Base-by-base conservation (phyloP, 2,113 vertebrate genomes). In the Anarrhichthys ocellatus region DNA sequence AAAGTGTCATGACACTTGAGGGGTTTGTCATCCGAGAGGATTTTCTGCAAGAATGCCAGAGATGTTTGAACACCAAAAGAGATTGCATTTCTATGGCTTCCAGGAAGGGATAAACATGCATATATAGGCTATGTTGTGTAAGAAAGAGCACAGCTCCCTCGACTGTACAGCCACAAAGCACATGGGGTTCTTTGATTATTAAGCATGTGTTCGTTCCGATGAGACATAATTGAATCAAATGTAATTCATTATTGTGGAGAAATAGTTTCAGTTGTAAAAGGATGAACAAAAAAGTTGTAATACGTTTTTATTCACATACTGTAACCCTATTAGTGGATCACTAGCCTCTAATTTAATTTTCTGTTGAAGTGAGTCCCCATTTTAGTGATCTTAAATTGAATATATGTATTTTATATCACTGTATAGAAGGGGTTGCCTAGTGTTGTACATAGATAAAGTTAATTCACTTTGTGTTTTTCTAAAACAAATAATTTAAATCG, bases 1-100 rank as follows among this genome's bases (percentile, higher is more conserved):
- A 63, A 76, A 34, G 8, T 15, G 59, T 73, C 56, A 7, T 38
- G 22, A 36, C 38, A 52, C n/a, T 80, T 62, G 34, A 66, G 5
- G 24, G 71, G 32, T 44, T 74, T 82, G 64, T 82, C 79, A 80
- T 72, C 73, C 29, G 62, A 38, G 4, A 40, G 36, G 13, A 40
- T 27, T 73, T 67, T 34, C 10, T 48, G 10, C 38, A 50, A 17
- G 42, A 40, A 63, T 46, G 63, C 14, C 38, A 5, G 27, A 0
- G 0, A 67, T 64, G 81, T 78, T 81, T 73, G 42, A 84, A 79
- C 29, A 63, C n/a, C 50, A 52, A 40, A 42, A 52, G 65, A 66
- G 29, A 44, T 42, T 15, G 0, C 24, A n/a, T 74, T 38, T 27
- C 5, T 18, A 20, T 38, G 59, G 5, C 14, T 61, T 15, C 20